Conservation (phyloP, 2,113 vertebrate species). For the Pseudolaguvia tuberculata region DNA sequence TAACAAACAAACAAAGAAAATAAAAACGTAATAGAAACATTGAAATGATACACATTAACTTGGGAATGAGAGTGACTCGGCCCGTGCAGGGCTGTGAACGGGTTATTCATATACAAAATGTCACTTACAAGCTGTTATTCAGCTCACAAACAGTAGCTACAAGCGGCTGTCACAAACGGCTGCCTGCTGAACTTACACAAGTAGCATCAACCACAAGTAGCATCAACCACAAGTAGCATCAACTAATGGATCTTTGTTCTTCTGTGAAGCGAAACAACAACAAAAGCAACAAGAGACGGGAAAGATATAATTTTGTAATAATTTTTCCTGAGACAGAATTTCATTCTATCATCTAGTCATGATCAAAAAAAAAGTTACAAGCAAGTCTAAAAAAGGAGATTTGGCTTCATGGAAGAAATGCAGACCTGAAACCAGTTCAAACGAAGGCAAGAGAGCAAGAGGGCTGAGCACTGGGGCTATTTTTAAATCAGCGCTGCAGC, state of each 20-base stretch:
- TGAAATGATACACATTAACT: conserved; percentile 19
- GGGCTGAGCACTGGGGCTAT: conserved; percentile 34
- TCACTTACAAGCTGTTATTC: conserved; percentile 30
- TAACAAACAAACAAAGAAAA: not conserved
- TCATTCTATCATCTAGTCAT: conserved; percentile 1
- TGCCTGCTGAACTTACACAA: conserved; percentile 36
- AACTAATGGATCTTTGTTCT: conserved; percentile 6
- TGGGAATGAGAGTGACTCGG: not conserved
- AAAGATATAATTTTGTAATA: too few relatives aligned
- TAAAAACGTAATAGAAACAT: not conserved
- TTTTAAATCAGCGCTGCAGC: conserved; percentile 37
- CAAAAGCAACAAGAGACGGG: conserved; percentile 3
- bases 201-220: conserved; percentile 20
- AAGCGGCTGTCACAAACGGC: conserved; percentile 45
- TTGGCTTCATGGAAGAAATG: conserved; percentile 17
- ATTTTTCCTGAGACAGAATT: conserved; percentile 15
- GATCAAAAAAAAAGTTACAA: conserved; percentile 32
- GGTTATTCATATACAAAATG: conserved; percentile 14
- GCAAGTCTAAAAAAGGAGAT: conserved; percentile 16
- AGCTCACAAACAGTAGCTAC: conserved; percentile 8
- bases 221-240: conserved; percentile 25
- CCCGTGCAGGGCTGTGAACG: not conserved
- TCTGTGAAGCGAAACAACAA: not conserved
- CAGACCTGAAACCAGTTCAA: conserved; percentile 15
- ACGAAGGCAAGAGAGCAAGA: conserved; percentile 22